Conservation (phyloP, 1,140 invertebrate genomes). For the Drosophila bocki region DNA sequence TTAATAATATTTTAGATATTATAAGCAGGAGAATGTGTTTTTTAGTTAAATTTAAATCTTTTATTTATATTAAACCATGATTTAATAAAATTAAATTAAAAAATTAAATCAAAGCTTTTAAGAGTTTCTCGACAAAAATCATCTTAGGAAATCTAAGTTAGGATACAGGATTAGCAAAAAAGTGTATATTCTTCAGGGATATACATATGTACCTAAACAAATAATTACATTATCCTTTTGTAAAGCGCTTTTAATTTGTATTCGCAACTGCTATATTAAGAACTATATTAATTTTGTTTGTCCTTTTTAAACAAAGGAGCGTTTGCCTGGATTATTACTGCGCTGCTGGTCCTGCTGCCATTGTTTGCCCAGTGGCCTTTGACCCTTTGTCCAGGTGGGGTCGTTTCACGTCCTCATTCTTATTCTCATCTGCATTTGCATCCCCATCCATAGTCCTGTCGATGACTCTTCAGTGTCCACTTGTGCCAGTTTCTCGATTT, state of each 20-base stretch:
- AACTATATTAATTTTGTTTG: neutral
- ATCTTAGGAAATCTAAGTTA: neutral
- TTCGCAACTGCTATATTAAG: neutral
- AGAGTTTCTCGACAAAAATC: neutral
- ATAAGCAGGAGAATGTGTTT: no score
- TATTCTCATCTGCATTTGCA: constrained; percentile 24
- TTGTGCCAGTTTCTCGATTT: constrained; percentile 66
- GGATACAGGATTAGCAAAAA: no score
- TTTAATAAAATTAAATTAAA: no score
- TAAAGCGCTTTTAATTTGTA: neutral
- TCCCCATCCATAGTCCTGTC: constrained; percentile 29
- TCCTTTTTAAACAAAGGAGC: neutral
- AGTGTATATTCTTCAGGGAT: no score
- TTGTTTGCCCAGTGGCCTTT: constrained; percentile 52
- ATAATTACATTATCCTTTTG: neutral
- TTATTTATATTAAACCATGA: no score
- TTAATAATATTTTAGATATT: neutral
- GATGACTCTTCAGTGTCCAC: constrained; percentile 47
- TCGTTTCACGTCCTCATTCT: constrained; percentile 9
- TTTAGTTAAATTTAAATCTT: neutral
- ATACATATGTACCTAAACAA: neutral
- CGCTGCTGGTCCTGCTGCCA: constrained; percentile 16
- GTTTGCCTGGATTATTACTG: constrained; percentile 19
- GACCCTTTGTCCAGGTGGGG: constrained; percentile 45
- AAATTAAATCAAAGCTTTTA: neutral